A percentile compares a stretch with the other conserved stretches of the same genome.
Conservation (phyloP, 2,113 vertebrate genomes). For the Scolopax mira region DNA sequence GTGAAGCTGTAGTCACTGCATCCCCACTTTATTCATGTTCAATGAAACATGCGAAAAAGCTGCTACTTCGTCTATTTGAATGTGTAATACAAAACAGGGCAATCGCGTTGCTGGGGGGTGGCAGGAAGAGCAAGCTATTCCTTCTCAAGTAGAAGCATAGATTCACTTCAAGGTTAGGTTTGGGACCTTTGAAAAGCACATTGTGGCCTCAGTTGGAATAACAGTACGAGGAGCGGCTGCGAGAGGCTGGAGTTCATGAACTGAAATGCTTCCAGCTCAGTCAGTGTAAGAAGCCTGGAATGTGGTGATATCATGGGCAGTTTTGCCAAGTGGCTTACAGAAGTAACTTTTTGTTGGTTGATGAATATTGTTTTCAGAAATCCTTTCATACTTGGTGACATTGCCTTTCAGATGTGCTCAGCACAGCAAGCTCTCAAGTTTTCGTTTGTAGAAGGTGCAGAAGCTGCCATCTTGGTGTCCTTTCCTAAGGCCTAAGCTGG, state of each 20-base stretch:
- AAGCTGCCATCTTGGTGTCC: fast-evolving
- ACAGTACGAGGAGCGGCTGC: neutral
- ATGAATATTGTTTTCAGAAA: constrained; percentile 3
- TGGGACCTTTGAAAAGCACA: neutral
- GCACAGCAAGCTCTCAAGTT: neutral
- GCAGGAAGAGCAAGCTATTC: neutral
- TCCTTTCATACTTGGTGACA: neutral
- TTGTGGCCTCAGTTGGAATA: neutral
- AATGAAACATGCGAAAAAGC: neutral
- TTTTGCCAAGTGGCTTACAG: constrained; percentile 39
- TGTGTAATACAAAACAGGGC: neutral
- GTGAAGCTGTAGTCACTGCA: neutral
- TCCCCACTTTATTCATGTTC: neutral
- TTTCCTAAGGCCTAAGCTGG: neutral
- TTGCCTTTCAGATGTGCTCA: neutral
- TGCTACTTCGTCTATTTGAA: neutral
- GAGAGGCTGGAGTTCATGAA: constrained; percentile 47
- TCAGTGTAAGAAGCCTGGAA: constrained; percentile 47
- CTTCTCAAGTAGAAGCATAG: neutral
- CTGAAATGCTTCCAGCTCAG: constrained; percentile 26
- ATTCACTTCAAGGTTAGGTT: neutral
- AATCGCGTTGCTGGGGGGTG: fast-evolving
- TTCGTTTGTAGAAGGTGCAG: too few relatives aligned
- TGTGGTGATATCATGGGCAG: constrained; percentile 57
- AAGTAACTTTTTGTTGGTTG: neutral